phyloP scores from a whole-genome alignment of 2,888 invertebrate genomes.

The Drosophila subquinaria region DNA sequence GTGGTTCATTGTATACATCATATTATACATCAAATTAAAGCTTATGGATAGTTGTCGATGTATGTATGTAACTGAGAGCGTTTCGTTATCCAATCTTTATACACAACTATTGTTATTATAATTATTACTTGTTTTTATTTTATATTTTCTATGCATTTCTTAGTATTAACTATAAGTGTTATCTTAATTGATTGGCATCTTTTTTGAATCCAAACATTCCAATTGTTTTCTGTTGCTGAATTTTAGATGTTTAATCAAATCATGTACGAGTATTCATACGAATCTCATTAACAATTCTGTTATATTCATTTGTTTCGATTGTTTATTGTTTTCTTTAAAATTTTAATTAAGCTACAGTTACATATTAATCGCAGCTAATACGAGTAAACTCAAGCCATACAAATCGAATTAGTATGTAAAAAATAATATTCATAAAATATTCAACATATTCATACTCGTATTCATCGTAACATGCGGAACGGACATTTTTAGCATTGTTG shows the following conservation, averaged over 20 bases:
- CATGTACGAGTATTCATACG: background rate
- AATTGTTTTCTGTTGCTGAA: constrained; percentile 46
- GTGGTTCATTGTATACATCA: constrained; percentile 6
- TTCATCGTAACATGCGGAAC: constrained; percentile 34
- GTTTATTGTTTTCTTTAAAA: constrained; percentile 1
- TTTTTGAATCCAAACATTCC: constrained; percentile 54
- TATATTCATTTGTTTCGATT: background rate
- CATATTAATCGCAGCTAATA: constrained; percentile 24
- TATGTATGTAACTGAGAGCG: constrained; percentile 12
- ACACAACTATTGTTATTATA: constrained; percentile 4
- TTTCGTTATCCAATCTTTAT: background rate
- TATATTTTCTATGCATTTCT: constrained; percentile 30
- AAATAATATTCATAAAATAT: constrained; percentile 28
- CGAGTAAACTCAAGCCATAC: constrained; percentile 42
- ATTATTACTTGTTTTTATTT: constrained; percentile 3
- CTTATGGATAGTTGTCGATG: background rate
- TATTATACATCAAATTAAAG: background rate
- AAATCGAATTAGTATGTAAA: constrained; percentile 34
- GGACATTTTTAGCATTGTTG: constrained; percentile 68
- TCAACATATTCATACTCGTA: constrained; percentile 1
- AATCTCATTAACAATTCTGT: background rate
- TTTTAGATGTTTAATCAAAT: constrained; percentile 7
- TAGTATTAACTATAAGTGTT: constrained; percentile 62
- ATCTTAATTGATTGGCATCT: constrained; percentile 38
- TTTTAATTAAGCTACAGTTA: constrained; percentile 41